phyloP scores from a whole-genome alignment of 1,140 invertebrate genomes.

The Plutomurus gul region DNA sequence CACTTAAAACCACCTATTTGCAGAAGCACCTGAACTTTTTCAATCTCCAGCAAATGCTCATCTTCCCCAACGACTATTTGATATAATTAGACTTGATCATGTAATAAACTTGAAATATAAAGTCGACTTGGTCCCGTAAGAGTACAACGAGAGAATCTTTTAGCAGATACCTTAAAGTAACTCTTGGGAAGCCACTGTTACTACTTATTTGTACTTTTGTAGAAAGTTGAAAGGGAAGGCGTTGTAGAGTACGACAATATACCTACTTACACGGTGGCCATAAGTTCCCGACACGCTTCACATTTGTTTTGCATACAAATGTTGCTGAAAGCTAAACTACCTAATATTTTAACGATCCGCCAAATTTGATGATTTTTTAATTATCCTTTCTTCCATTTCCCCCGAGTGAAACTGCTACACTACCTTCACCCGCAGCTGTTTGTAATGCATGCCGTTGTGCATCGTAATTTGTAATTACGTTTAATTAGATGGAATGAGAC shows the following conservation, averaged over 20 bases:
- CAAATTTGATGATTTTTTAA: constrained; percentile 29
- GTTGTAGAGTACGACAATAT: too few relatives aligned
- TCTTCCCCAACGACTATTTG: background rate
- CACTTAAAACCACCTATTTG: background rate
- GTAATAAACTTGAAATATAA: constrained; percentile 6
- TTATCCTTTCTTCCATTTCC: constrained; percentile 15
- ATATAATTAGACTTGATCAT: background rate
- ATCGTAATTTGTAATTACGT: constrained; percentile 30
- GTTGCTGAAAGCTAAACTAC: constrained; percentile 26
- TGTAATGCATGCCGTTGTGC: constrained; percentile 23
- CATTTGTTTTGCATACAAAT: constrained; percentile 30
- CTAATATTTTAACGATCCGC: constrained; percentile 16
- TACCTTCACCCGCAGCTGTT: constrained; percentile 17
- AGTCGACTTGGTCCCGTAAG: background rate
- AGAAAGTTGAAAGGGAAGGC: too few relatives aligned
- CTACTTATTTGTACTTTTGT: too few relatives aligned
- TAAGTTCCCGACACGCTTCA: background rate
- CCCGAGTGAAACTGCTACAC: constrained; percentile 2
- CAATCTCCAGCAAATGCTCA: constrained; percentile 2
- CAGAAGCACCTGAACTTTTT: constrained; percentile 18
- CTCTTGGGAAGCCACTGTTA: too few relatives aligned
- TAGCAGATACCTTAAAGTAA: constrained; percentile 1
- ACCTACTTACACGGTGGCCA: background rate
- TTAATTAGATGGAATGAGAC: constrained; percentile 29
- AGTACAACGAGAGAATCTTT: constrained; percentile 19